Evolutionary conservation across 2,888 invertebrate species (phyloP), one percentile per base, ranked within the genome.

Genomic region (Pyrrhia umbra): DNA sequence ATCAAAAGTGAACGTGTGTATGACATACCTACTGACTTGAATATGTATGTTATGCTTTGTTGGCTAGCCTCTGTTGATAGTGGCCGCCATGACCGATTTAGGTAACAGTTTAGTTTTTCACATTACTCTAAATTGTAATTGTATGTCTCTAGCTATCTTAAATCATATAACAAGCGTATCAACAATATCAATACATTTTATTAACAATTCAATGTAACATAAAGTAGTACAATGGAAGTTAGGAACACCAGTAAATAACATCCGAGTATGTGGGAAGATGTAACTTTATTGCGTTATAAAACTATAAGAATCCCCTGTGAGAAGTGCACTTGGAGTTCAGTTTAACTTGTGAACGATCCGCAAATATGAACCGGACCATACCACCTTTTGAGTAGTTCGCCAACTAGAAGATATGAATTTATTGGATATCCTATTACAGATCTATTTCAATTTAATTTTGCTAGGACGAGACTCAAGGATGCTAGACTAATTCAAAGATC

Each of bases 201-300:
- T 74, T 73, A 68, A 68, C 59, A 68, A 65, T 66, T 73, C 62
- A 62, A 50, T 75, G 65, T 68, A 72, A 70, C 77, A 68, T 85
- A 82, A 77, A 84, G 79, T 80, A 81, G 69, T 77, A 78, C 79
- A 77, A 77, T 75, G 75, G 75, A 87, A 90, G 85, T 90, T 88
- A 68, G 78, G 82, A 87, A 85, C 77, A 85, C 79, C 74, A 77
- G n/a, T n/a, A n/a, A n/a, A 85, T 87, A 87, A 86, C 86, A 88
- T 86, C 78, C 71, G 71, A 79, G 76, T 75, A 65, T 72, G 80
- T 82, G 61, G 80, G 83, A 84, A 30, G 84, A 88, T 75, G 86
- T 88, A 80, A 84, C 77, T 82, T 88, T 91, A 92, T 92, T 90
- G 86, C 86, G 86, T 89, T 89, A 89, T 90, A 89, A 91, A 92